phyloP scores from a whole-genome alignment of 2,888 invertebrate species.

The Parnassius apollo region DNA sequence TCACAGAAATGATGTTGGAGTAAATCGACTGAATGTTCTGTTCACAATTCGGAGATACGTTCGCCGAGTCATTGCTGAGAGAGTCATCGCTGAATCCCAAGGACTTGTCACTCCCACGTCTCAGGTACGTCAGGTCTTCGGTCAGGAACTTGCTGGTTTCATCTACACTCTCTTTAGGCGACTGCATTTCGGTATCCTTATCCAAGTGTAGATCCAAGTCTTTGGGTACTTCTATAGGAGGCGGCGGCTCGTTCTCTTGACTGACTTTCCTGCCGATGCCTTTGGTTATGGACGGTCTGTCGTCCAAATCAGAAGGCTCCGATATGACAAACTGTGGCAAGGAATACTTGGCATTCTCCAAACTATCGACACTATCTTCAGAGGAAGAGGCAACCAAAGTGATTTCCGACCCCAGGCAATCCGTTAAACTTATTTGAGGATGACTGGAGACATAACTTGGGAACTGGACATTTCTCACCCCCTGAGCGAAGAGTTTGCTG shows the following conservation, averaged over 20 bases:
- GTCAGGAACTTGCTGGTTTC: conserved; percentile 47
- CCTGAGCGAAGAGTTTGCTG: conserved; percentile 38
- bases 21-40: conserved; percentile 74
- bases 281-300: conserved; percentile 89
- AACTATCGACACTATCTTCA: conserved; percentile 85
- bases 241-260: conserved; percentile 79
- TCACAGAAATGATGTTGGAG: conserved; percentile 78
- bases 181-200: conserved; percentile 65
- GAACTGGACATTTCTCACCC: conserved; percentile 52
- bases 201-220: conserved; percentile 33
- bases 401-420: conserved; percentile 92
- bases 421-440: conserved; percentile 95
- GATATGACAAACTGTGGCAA: conserved; percentile 86
- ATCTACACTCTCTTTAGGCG: conserved; percentile 54
- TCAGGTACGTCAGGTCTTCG: conserved; percentile 72
- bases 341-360: conserved; percentile 78
- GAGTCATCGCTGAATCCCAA: conserved; percentile 87
- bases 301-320: conserved; percentile 84
- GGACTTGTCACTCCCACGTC: conserved; percentile 86
- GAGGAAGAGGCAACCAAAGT: conserved; percentile 90
- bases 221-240: conserved; percentile 39
- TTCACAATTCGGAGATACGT: conserved; percentile 79
- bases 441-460: conserved; percentile 64
- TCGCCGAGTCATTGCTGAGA: conserved; percentile 84
- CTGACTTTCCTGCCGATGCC: conserved; percentile 88